Evolutionary conservation across 2,113 vertebrate genomes (phyloP).

Genomic region (Corythornis madagascariensis): DNA sequence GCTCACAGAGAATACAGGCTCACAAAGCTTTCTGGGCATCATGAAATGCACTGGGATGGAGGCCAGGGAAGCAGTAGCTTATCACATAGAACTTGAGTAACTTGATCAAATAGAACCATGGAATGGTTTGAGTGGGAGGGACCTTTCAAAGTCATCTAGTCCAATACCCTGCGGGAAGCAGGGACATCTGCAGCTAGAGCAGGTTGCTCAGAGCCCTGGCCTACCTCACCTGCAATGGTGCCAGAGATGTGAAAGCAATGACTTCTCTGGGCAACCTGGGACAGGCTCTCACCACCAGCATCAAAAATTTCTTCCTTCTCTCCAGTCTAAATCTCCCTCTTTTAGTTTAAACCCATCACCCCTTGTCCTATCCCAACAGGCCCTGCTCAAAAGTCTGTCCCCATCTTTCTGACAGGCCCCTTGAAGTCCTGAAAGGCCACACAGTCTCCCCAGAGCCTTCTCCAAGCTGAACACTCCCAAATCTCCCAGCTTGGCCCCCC

Average conservation of each 20-base stretch:
- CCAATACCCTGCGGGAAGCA: not conserved
- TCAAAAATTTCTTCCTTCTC: not conserved
- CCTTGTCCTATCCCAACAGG: not conserved
- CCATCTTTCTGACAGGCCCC: not conserved
- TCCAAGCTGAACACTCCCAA: not conserved
- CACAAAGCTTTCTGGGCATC: not conserved
- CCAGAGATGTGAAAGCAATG: no score
- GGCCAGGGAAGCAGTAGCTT: not conserved
- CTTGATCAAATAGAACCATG: not conserved
- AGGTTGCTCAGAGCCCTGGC: not conserved
- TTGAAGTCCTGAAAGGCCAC: not conserved
- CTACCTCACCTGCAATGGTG: not conserved
- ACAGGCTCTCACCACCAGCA: no score
- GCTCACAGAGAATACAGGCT: not conserved
- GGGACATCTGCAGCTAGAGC: not conserved
- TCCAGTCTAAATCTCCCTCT: not conserved
- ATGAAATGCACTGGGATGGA: rapidly evolving
- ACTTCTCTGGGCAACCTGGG: no score
- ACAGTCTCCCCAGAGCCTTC: not conserved
- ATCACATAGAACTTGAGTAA: no score
- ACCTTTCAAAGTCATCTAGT: not conserved
- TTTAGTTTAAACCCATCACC: not conserved
- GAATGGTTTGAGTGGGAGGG: not conserved
- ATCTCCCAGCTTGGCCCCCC: not conserved
- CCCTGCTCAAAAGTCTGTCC: not conserved